Evolutionary conservation across 2,113 vertebrate species (phyloP), one percentile per base, ranked within the genome.

Genomic region (Hucho hucho): DNA sequence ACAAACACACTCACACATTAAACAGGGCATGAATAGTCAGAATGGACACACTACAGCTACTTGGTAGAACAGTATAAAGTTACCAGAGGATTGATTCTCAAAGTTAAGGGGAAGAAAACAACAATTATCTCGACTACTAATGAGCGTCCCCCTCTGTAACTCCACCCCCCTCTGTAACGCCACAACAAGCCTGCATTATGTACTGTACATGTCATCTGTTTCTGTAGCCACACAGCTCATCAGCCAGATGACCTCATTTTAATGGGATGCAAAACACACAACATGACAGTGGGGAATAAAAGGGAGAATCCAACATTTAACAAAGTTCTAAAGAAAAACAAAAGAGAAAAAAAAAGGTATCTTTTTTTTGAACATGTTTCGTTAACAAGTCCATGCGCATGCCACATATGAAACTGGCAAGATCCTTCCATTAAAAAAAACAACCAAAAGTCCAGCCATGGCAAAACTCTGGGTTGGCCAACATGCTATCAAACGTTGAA

Each of bases 341-440:
- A 87, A 80, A 72, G 25, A 84, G 82, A 81, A 89, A 93, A 89
- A 83, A 79, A 86, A 80, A 83, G 88, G 79, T 63, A 28, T 22
- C 7, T 43, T 0, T 43, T 3, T 43, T 43, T 7, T 43, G 11
- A 2, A 43, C 37, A 90, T 88, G 83, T 82, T 78, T 73, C 59
- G 63, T 89, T 87, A 91, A 89, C 87, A 91, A 94, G 88, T 92
- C 92, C 90, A 90, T 89, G 94, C 85, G 84, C 88, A 92, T 91
- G 93, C 93, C 90, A 75, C 89, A 85, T 86, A 84, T 80, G 92
- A 93, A 89, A 91, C 87, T 82, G 90, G 90, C 89, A 91, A 93
- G 92, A 93, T 94, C 88, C 87, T 87, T 94, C 87, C 72, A 43
- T 43, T 43, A 37, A 43, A 22, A 24, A 24, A 79, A 81, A 81